These are phyloP conservation scores for Lymantria monacha DNA, from an alignment of 2,888 invertebrate genomes.

Conservation along the genomic window DNA sequence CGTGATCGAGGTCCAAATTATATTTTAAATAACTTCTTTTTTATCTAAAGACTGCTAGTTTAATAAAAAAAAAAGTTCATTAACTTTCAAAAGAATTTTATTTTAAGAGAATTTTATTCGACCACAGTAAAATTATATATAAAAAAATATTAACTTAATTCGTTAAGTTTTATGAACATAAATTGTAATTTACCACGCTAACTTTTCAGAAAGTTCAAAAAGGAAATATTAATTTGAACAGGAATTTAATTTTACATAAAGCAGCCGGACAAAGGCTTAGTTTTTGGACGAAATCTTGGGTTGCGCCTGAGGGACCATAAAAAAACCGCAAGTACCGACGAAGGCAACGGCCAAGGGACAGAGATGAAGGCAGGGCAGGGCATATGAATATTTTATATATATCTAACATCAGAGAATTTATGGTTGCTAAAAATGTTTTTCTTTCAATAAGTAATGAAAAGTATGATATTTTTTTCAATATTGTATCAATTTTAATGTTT, in stretches of 20 bases:
- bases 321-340: conserved; percentile 32
- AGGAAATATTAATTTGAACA: conserved; percentile 34
- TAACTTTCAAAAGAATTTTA: no score
- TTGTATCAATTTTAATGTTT: no score
- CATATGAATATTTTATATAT: conserved; percentile 27
- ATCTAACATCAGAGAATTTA: conserved; percentile 16
- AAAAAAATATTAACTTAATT: not conserved
- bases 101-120: no score
- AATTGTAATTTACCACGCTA: not conserved
- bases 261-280: conserved; percentile 35
- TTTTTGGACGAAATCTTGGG: conserved; percentile 24
- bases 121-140: no score
- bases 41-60: no score
- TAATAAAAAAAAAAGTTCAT: no score
- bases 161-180: not conserved
- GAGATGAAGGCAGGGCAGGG: not conserved
- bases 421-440: conserved; percentile 16
- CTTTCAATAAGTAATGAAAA: conserved; percentile 16
- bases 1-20: no score
- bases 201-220: not conserved
- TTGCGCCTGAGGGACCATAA: conserved; percentile 31
- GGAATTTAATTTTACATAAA: conserved; percentile 47
- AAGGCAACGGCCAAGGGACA: conserved; percentile 2
- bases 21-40: no score
- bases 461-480: no score